phyloP scores from a whole-genome alignment of 2,113 vertebrate species.

The Xiphophorus couchianus region DNA sequence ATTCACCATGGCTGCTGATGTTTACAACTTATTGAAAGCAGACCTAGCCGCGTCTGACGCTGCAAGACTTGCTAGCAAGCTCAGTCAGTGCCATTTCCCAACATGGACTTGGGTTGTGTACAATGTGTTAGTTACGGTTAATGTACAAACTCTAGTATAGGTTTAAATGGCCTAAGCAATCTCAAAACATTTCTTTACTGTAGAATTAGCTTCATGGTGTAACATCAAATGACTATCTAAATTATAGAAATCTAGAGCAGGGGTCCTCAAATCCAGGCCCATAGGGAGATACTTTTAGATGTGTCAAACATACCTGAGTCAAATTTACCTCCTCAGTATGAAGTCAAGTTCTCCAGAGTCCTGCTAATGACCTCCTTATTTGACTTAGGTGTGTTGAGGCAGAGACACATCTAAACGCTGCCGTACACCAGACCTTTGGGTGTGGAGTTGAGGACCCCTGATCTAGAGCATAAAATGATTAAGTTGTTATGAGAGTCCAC shows the following conservation, averaged over 20 bases:
- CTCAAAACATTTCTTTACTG: background rate
- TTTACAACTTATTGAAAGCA: conserved; percentile 42
- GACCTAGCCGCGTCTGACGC: conserved; percentile 28
- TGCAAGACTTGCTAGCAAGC: conserved; percentile 38
- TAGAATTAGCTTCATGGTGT: background rate
- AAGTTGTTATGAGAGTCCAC: conserved; percentile 51
- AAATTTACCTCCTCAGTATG: too few relatives aligned
- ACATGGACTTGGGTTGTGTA: conserved; percentile 34
- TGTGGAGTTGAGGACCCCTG: too few relatives aligned
- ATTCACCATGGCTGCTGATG: conserved; percentile 42
- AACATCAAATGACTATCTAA: background rate
- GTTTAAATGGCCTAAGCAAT: conserved; percentile 23
- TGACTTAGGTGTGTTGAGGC: too few relatives aligned
- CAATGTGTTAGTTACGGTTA: conserved; percentile 33
- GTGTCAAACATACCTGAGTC: too few relatives aligned
- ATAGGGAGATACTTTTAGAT: too few relatives aligned
- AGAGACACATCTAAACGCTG: too few relatives aligned
- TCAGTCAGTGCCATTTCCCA: conserved; percentile 45
- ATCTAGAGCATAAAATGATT: conserved; percentile 32
- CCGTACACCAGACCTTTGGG: too few relatives aligned
- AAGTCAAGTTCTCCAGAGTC: too few relatives aligned
- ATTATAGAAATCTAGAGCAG: background rate
- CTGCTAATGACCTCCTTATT: too few relatives aligned
- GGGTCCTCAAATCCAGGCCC: too few relatives aligned
- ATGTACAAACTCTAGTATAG: conserved; percentile 31